Conservation (phyloP, 2,797 vertebrate genomes). For the Intellagama lesueurii region DNA sequence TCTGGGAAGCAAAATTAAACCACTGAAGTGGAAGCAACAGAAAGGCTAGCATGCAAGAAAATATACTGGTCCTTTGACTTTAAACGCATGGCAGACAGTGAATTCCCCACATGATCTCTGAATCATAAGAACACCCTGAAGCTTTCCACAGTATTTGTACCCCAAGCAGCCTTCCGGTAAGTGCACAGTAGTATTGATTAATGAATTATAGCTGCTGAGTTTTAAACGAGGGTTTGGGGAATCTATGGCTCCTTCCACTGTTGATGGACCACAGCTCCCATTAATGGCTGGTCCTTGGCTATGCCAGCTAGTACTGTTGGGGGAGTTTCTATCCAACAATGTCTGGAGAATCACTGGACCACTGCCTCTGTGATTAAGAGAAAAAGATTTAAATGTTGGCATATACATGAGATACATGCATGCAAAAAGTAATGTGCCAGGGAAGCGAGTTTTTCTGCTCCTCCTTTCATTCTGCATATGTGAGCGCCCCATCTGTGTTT, state of each 20-base stretch:
- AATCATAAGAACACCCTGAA: conserved; percentile 6
- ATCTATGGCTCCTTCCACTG: background rate
- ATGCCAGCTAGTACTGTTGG: background rate
- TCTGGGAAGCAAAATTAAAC: conserved; percentile 56
- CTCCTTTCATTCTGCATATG: too few species aligned
- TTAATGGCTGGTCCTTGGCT: background rate
- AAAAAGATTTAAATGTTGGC: too few species aligned
- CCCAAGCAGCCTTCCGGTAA: background rate
- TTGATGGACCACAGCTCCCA: background rate
- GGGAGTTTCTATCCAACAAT: background rate
- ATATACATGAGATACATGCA: too few species aligned
- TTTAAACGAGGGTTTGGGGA: background rate
- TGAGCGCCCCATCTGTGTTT: too few species aligned
- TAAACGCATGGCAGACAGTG: background rate
- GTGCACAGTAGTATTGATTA: background rate
- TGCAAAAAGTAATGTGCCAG: too few species aligned
- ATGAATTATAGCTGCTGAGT: too few species aligned
- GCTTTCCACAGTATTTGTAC: background rate
- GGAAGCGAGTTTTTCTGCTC: too few species aligned
- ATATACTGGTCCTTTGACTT: conserved; percentile 25
- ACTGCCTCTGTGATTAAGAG: too few species aligned
- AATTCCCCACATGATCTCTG: background rate
- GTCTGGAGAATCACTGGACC: background rate
- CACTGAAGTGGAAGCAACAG: conserved; percentile 25
- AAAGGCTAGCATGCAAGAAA: conserved; percentile 17